These are phyloP conservation scores for Silurus meridionalis DNA, from an alignment of 2,113 vertebrate genomes.

Conservation along the genomic window DNA sequence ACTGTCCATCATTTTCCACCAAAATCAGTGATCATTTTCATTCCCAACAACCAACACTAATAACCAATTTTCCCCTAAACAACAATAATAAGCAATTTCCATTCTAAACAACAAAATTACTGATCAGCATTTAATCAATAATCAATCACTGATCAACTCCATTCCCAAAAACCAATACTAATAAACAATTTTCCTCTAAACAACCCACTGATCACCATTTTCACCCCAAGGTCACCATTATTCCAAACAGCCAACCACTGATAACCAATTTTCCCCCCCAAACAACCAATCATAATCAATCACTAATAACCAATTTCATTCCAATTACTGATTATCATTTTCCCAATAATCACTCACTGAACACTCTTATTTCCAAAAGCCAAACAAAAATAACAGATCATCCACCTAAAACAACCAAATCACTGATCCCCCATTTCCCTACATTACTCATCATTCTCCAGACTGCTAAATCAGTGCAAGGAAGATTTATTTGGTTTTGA, in stretches of 20 bases:
- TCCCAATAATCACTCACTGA: neutral
- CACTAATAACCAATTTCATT: no score
- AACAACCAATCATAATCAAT: no score
- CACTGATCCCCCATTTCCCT: neutral
- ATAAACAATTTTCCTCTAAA: no score
- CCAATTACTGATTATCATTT: neutral
- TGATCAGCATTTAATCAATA: neutral
- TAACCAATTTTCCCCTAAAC: no score
- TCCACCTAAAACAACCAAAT: neutral
- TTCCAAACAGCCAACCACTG: no score
- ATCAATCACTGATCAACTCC: neutral
- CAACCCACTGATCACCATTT: no score
- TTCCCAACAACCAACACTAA: neutral
- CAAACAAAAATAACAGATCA: neutral
- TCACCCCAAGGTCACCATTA: no score
- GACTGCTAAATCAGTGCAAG: neutral
- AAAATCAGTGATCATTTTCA: no score
- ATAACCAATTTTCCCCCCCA: no score
- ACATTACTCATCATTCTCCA: neutral
- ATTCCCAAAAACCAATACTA: neutral
- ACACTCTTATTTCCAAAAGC: neutral
- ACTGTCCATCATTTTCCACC: no score
- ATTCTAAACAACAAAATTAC: neutral
- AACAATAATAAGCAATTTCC: no score
- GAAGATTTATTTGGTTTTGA: neutral